Percentiles rank a stretch among this genome's conserved stretches.
Conservation (phyloP, 2,113 vertebrate species). For the Cochlearius cochlearius region DNA sequence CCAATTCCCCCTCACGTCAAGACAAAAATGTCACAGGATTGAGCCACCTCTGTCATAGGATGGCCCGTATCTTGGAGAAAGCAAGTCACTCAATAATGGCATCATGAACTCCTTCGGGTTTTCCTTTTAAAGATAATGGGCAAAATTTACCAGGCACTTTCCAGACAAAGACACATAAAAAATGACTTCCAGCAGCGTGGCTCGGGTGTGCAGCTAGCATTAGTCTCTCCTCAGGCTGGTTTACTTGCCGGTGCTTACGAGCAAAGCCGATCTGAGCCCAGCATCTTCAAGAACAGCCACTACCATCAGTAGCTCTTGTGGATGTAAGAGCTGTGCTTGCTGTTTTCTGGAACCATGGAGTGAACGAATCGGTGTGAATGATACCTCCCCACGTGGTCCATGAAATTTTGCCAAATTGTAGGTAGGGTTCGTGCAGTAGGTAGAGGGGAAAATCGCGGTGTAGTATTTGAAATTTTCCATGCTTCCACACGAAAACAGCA, state of each 20-base stretch:
- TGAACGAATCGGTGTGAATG: accelerated
- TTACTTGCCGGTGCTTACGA: neutral
- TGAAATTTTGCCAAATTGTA: neutral
- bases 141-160: neutral
- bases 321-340: neutral
- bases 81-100: neutral
- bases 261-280: accelerated
- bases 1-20: neutral
- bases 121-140: neutral
- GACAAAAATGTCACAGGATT: neutral
- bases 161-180: neutral
- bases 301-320: neutral
- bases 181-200: neutral
- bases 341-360: neutral
- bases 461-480: neutral
- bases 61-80: neutral
- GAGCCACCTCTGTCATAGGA: neutral
- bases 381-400: neutral
- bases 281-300: neutral
- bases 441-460: neutral
- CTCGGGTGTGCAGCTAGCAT: neutral
- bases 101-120: neutral
- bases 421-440: neutral
- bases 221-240: neutral
- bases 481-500: neutral